Evolutionary conservation across 2,797 vertebrate genomes (phyloP).

Genomic region (Catostomus latipinnis): DNA sequence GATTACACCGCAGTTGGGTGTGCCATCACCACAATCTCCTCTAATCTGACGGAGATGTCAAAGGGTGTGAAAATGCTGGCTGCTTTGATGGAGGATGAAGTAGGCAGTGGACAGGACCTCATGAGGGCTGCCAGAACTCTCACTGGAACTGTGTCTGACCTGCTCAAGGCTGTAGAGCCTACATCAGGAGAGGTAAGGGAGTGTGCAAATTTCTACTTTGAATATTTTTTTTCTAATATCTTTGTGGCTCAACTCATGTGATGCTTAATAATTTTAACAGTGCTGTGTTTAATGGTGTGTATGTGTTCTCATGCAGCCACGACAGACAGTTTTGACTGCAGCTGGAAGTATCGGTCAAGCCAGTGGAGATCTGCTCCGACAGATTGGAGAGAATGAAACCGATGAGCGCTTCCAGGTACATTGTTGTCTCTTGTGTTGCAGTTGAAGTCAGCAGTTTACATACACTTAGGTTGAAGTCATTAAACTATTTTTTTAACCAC

Average conservation of each 20-base stretch:
- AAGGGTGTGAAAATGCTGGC: constrained; percentile 95
- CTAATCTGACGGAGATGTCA: constrained; percentile 98
- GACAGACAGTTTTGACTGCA: constrained; percentile 94
- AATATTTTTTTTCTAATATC: no score
- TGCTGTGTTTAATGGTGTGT: no score
- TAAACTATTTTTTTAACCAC: no score
- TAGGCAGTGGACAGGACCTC: constrained; percentile 93
- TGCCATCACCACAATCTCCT: constrained; percentile 97
- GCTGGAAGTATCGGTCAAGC: constrained; percentile 97
- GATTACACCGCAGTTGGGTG: constrained; percentile 98
- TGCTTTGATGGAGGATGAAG: constrained; percentile 94
- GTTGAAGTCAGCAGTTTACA: no score
- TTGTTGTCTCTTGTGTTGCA: background rate
- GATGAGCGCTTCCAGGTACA: constrained; percentile 95
- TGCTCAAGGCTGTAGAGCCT: constrained; percentile 94
- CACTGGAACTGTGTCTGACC: constrained; percentile 91
- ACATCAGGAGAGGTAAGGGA: constrained; percentile 89
- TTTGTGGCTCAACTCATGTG: no score
- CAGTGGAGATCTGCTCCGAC: constrained; percentile 92
- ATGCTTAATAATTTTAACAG: no score
- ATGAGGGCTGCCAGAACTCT: constrained; percentile 92
- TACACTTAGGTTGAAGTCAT: no score
- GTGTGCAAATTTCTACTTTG: no score
- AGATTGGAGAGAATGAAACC: constrained; percentile 96
- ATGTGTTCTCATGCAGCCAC: constrained; percentile 78